Percentiles rank a stretch among this genome's conserved stretches.
These are phyloP conservation scores for Neotragus moschatus DNA, from an alignment of 2,113 vertebrate genomes.

Conservation along the genomic window DNA sequence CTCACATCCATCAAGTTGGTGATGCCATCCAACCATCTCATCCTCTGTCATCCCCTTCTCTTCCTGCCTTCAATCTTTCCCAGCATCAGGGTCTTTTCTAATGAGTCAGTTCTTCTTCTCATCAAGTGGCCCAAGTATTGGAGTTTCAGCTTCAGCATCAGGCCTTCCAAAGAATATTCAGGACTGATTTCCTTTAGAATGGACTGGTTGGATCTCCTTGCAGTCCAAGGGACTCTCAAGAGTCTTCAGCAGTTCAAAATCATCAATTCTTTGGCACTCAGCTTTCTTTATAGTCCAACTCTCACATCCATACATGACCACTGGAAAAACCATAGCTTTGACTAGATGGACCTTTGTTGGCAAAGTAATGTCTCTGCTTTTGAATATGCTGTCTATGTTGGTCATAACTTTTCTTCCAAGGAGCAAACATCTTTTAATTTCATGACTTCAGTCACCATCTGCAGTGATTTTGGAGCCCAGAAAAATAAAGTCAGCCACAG, in stretches of 20 bases:
- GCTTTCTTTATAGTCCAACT: neutral
- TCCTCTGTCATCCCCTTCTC: neutral
- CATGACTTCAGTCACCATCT: too few species aligned
- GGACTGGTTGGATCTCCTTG: neutral
- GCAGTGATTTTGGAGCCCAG: too few species aligned
- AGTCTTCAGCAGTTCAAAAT: neutral
- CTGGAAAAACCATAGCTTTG: neutral
- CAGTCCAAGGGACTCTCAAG: neutral
- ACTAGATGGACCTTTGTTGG: neutral
- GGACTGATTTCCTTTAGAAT: neutral
- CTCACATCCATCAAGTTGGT: neutral
- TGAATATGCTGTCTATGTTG: too few species aligned
- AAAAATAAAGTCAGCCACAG: too few species aligned
- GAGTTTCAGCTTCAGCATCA: neutral
- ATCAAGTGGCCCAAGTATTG: neutral
- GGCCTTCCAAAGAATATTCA: neutral
- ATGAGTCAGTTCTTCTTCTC: neutral
- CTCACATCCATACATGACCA: neutral
- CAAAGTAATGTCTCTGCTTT: too few species aligned
- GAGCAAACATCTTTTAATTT: too few species aligned
- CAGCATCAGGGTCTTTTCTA: neutral
- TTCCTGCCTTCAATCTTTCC: neutral
- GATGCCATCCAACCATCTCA: neutral
- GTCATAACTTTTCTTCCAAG: too few species aligned
- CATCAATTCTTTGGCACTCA: accelerated